Conservation (phyloP, 2,888 invertebrate species). For the Polia nebulosa region DNA sequence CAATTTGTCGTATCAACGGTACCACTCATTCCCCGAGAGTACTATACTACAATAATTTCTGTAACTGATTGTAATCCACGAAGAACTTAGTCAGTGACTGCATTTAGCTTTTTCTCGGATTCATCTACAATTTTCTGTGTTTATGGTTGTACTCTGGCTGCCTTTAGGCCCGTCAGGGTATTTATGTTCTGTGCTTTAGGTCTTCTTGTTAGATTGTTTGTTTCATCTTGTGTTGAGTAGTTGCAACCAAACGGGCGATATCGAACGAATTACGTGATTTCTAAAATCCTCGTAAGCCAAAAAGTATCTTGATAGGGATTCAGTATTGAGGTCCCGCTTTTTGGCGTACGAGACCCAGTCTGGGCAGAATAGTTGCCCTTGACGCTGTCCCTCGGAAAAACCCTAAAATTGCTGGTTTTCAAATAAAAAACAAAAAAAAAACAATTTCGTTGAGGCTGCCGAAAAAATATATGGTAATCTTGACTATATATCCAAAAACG, state of each 20-base stretch:
- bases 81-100: neutral
- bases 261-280: neutral
- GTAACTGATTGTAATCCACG: slow-evolving; percentile 29
- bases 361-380: neutral
- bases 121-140: neutral
- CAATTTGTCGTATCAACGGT: slow-evolving; percentile 23
- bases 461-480: too few species aligned
- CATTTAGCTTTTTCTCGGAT: neutral
- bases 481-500: too few species aligned
- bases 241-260: neutral
- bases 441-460: too few species aligned
- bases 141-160: neutral
- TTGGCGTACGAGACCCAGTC: neutral
- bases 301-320: neutral
- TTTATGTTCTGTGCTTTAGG: too few species aligned
- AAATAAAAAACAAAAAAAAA: too few species aligned
- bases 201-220: neutral
- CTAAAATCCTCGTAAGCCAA: neutral
- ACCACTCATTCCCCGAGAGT: slow-evolving; percentile 19
- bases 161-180: too few species aligned
- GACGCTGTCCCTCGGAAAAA: too few species aligned
- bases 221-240: neutral
- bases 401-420: too few species aligned
- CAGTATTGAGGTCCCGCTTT: neutral
- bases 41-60: slow-evolving; percentile 16